A percentile compares a stretch with the other conserved stretches of the same genome.
Conservation (phyloP, 1,140 invertebrate genomes). For the Eueides isabella region DNA sequence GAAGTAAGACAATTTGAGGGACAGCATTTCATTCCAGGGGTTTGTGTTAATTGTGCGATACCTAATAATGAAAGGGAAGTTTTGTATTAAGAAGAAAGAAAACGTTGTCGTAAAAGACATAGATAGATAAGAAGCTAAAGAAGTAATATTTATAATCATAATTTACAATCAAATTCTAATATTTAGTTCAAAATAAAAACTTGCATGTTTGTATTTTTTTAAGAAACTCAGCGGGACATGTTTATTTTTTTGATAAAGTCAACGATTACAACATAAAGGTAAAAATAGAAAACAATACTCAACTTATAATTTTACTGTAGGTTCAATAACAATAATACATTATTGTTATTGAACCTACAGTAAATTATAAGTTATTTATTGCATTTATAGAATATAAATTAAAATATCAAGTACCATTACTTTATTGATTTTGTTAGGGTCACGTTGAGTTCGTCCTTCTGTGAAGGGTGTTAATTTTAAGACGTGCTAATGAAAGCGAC, state of each 20-base stretch:
- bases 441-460: slow-evolving; percentile 27
- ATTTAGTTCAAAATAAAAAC: too few species aligned
- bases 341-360: too few species aligned
- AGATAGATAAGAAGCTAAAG: too few species aligned
- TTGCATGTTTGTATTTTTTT: too few species aligned
- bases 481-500: slow-evolving; percentile 76
- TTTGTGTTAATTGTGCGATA: slow-evolving; percentile 70
- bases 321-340: too few species aligned
- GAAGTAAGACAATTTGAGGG: slow-evolving; percentile 33
- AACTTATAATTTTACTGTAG: too few species aligned
- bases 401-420: neutral
- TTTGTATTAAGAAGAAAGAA: slow-evolving; percentile 11
- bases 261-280: too few species aligned
- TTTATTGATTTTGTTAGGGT: slow-evolving; percentile 24
- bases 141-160: neutral
- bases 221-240: too few species aligned
- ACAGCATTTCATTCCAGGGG: slow-evolving; percentile 55
- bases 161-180: too few species aligned
- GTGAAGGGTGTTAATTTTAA: slow-evolving; percentile 78
- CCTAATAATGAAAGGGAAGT: slow-evolving; percentile 71
- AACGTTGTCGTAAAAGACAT: neutral
- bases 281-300: too few species aligned
- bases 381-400: neutral
- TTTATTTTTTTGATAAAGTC: too few species aligned
- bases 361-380: too few species aligned